Percentiles rank a stretch among this genome's conserved stretches.
These are phyloP conservation scores for Oasisia sp. DNA, from an alignment of 2,888 invertebrate species.

Conservation along the genomic window DNA sequence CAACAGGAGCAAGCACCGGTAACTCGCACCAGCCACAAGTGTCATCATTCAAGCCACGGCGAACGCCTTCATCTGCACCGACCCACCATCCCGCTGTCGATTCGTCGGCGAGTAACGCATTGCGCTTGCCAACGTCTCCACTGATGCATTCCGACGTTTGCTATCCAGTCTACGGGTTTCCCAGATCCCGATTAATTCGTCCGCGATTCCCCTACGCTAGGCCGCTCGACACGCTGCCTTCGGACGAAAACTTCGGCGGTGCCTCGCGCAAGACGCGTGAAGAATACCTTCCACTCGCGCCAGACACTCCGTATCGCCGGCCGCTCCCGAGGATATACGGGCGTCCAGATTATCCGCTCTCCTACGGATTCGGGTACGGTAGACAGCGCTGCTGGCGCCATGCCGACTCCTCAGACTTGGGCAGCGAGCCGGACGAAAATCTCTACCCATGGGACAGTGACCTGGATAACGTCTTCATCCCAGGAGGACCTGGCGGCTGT, in stretches of 20 bases:
- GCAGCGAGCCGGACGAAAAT: not conserved
- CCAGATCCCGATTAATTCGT: not conserved
- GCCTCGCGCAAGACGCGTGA: not conserved
- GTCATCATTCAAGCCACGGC: not conserved
- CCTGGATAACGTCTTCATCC: not conserved
- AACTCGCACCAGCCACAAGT: not conserved
- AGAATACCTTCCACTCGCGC: not conserved
- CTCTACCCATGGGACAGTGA: not conserved
- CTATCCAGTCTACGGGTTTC: not conserved
- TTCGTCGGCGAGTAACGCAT: not conserved
- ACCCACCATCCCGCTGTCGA: not conserved
- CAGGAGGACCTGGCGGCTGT: not conserved
- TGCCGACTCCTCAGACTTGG: not conserved
- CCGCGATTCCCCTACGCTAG: not conserved
- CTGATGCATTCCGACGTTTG: not conserved
- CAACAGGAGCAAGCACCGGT: not conserved
- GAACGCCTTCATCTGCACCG: not conserved
- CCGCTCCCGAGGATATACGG: not conserved
- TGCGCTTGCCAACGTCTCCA: not conserved
- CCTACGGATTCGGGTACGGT: not conserved
- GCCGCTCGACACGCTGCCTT: not conserved
- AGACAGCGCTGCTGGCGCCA: not conserved
- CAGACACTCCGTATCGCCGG: not conserved
- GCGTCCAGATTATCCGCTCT: not conserved
- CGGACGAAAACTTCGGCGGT: not conserved